Base-by-base conservation (phyloP, 2,113 vertebrate species). In the Pogonocichla stellata region DNA sequence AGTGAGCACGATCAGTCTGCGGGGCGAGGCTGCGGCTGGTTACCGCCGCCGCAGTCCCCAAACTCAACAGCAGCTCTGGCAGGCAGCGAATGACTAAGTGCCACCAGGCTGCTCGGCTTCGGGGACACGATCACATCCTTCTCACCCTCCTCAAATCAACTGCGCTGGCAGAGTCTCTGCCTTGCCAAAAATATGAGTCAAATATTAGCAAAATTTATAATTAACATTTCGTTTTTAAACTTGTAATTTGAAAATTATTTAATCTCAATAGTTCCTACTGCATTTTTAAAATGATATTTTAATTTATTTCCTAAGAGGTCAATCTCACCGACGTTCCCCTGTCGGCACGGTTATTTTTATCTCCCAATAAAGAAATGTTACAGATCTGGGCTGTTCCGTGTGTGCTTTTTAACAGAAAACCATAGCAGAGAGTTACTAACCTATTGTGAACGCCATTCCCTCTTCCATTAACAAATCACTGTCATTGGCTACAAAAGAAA, bases 371-470 rank as follows among this genome's bases (percentile, higher is more conserved):
- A 86, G 54, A 69, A 69, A 61, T 2, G n/a, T 34, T 33, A n/a
- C 4, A 6, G 42, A 57, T 38, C 54, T 43, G 50, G 42, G 67
- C 48, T 64, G 74, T 43, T 74, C 48, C 23, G 12, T 11, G 38
- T 29, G 51, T 23, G 57, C 14, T 67, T 78, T 38, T 58, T 45
- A 17, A 34, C 17, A 74, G n/a, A 71, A 84, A 80, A 51, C 23
- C 58, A 57, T 6, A 86, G 40, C 38, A 89, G 86, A 92, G 48
- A 40, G 69, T 66, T 80, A 98, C 97, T 97, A 91, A 98, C 98
- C 98, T 97, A 98, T 97, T 57, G 98, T 98, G 97, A 98, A 98
- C 2, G 97, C 98, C 98, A 98, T 98, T 53, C 98, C 98, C 80
- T 98, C 98, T 88, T 98, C 96, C 98, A 98, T 98, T 92, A 95